Base-by-base conservation (phyloP, 2,797 vertebrate species). In the Sphaeramia orbicularis region DNA sequence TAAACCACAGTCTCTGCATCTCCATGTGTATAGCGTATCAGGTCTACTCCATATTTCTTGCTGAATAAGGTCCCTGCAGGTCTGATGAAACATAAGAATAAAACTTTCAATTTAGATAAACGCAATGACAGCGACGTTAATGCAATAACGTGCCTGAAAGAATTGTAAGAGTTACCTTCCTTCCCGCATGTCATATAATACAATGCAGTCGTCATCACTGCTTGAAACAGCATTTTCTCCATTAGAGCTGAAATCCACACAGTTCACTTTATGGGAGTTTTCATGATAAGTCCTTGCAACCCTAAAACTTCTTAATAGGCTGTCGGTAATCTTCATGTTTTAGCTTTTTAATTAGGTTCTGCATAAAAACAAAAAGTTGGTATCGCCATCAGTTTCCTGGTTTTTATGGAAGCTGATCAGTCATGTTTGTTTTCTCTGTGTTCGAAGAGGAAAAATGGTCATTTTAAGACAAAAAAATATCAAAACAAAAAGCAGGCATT, bases 1-100 rank as follows among this genome's bases (percentile, higher is more conserved):
- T 97, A 97, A 66, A 98, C 94, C 0, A 96, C 97, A 1, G 94
- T 97, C 63, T 96, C 94, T 76, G 95, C 89, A 3, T 91, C 87
- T 61, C 94, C 94, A n/a, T 96, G 93, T 3, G 96, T 96, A 73
- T 96, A 98, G 74, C 96, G 95, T 93, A 98, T 98, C 57, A 98
- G 95, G 84, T 98, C 97, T 48, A 96, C 97, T 50, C 97, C 97
- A 19, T 98, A 98, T 88, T 98, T 98, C 92, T 97, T 97, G 89
- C 97, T 98, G 93, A 94, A 96, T 47, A 98, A 76, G 0, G 95
- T 96, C 83, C 94, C 91, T 84, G 91, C 92, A 49, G 95, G 96
- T 81, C 97, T 98, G 82, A 65, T 15, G 37, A 37, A 38, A 68
- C 13, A 45, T 35, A 32, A 24, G 21, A 2, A 27, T 27, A 27